Evolutionary conservation across 2,797 vertebrate genomes (phyloP).

Genomic region (Tympanoctomys barrerae): DNA sequence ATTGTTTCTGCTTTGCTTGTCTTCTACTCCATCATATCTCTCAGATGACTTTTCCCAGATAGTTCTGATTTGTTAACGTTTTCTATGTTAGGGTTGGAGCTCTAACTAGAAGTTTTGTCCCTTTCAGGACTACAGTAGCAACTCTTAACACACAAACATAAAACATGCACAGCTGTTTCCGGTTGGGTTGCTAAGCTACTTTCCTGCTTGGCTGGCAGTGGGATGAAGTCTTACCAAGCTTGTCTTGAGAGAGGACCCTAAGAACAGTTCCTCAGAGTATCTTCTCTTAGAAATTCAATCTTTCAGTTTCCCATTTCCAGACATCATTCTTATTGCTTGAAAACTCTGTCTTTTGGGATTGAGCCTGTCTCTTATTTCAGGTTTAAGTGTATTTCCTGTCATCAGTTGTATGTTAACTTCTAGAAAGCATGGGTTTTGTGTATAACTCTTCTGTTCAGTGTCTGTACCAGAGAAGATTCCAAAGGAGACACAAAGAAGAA

Average conservation of each 20-base stretch:
- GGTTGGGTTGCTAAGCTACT: conserved; percentile 68
- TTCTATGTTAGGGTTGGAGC: neutral
- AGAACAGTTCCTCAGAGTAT: conserved; percentile 3
- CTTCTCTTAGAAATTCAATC: neutral
- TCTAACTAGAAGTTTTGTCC: conserved; percentile 56
- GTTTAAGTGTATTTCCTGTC: neutral
- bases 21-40: neutral
- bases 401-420: neutral
- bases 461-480: neutral
- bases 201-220: conserved; percentile 15
- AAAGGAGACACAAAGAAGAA: neutral
- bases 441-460: neutral
- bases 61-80: conserved; percentile 39
- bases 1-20: neutral
- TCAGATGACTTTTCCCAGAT: conserved; percentile 8
- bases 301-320: neutral
- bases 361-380: neutral
- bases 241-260: neutral
- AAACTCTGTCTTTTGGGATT: neutral
- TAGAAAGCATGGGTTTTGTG: neutral
- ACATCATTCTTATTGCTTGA: neutral
- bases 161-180: neutral
- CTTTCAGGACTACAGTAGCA: conserved; percentile 42
- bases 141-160: accelerated
- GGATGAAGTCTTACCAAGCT: conserved; percentile 20